phyloP scores from a whole-genome alignment of 1,140 invertebrate species.

The Bactericera cockerelli region DNA sequence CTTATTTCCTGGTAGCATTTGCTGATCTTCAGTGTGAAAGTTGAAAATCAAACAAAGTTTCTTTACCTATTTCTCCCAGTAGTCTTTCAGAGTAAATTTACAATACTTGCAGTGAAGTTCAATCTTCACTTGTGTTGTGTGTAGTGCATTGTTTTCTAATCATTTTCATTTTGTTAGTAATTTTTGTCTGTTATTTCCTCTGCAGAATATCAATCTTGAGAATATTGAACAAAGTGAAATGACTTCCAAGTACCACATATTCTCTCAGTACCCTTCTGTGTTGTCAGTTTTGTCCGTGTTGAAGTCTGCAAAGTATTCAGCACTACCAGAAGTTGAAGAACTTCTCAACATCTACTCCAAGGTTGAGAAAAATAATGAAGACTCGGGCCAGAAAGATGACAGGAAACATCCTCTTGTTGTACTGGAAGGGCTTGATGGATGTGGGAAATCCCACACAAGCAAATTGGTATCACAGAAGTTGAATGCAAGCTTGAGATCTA shows the following conservation, averaged over 20 bases:
- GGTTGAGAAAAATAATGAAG: not conserved
- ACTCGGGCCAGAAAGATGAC: not conserved
- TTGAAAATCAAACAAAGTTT: no score
- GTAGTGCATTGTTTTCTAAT: no score
- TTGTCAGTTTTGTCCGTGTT: not conserved
- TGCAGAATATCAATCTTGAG: no score
- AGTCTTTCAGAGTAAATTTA: no score
- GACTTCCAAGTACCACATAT: not conserved
- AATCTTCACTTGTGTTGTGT: no score
- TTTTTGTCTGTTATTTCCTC: no score
- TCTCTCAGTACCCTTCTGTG: not conserved
- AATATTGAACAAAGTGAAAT: no score
- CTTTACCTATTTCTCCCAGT: no score
- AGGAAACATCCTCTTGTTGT: constrained; percentile 22
- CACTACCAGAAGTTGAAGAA: constrained; percentile 13
- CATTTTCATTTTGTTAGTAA: no score
- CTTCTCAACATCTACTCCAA: constrained; percentile 10
- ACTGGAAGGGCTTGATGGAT: constrained; percentile 27
- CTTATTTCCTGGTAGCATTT: no score
- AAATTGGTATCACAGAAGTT: constrained; percentile 21
- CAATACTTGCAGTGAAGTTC: no score
- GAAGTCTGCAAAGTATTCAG: constrained; percentile 9
- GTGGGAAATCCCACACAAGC: constrained; percentile 19
- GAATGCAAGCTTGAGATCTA: constrained; percentile 19
- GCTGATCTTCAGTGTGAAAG: no score